Evolutionary conservation across 2,113 vertebrate species (phyloP), one percentile per base, ranked within the genome.

Genomic region (Dipodomys merriami): DNA sequence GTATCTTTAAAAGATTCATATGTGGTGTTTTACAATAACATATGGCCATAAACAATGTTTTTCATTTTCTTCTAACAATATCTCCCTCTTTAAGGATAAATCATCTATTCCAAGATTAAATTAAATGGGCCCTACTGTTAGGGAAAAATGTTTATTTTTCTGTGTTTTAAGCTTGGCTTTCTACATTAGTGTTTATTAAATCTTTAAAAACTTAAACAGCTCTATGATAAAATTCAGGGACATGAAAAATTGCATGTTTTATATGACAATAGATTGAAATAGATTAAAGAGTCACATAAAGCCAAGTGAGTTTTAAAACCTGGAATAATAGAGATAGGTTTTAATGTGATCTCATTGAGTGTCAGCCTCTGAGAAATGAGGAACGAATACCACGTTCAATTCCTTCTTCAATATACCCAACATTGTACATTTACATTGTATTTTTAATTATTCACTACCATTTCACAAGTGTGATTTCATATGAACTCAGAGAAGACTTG

Each of bases 131-230:
- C 95, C 94, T 96, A 90, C 88, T 96, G 93, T 90, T 94, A 88
- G 72, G 95, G 93, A 95, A 97, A 95, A 93, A 94, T 76, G 94
- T 85, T 87, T 96, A 68, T 83, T 94, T 73, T 91, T 60, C 78
- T 88, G 82, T 94, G 72, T 90, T 60, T 78, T 88, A 87, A 81
- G 49, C 76, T 94, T 94, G 83, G 88, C 64, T 92, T 93, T 94
- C 85, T 93, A 77, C 53, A 82, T 94, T 93, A 84, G 22, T 86
- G 71, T 93, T 97, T 94, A 95, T 96, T 95, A 95, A 96, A 96
- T 95, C 91, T 89, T 93, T 86, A 90, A 94, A 95, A 95, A 94
- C 88, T 91, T 96, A 97, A 96, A 94, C 93, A 96, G 96, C 49
- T 33, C 69, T 83, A 76, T 88, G 79, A 93, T 84, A 96, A 96